phyloP scores from a whole-genome alignment of 2,797 vertebrate species.

The Peromyscus aztecus region DNA sequence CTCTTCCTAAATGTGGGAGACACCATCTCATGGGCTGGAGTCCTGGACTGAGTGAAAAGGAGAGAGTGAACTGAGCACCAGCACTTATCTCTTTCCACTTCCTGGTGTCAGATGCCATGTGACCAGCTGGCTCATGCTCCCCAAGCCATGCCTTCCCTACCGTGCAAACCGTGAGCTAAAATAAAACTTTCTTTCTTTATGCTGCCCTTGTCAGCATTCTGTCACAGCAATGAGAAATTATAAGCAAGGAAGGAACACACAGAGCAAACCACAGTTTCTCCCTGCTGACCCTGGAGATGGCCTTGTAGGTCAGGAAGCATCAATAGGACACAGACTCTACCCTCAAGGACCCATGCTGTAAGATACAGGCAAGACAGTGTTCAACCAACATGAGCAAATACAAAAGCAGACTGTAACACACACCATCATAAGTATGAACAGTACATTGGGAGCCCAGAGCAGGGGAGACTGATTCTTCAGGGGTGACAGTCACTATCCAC shows the following conservation, averaged over 20 bases:
- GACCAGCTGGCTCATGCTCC: background rate
- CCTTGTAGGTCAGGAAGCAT: background rate
- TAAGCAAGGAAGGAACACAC: background rate
- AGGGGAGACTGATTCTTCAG: background rate
- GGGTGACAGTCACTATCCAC: background rate
- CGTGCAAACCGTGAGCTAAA: background rate
- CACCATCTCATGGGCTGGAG: background rate
- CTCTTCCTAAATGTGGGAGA: background rate
- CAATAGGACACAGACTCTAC: background rate
- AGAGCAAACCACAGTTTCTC: background rate
- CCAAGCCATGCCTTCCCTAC: no score
- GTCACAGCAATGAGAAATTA: background rate
- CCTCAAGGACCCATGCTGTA: background rate
- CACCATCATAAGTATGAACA: fast-evolving
- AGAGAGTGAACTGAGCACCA: no score
- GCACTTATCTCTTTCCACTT: background rate
- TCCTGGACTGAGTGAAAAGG: background rate
- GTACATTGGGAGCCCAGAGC: background rate
- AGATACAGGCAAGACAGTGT: background rate
- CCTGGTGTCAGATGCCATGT: background rate
- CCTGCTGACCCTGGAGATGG: background rate
- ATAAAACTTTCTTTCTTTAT: background rate
- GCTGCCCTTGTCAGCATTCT: background rate
- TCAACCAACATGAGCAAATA: background rate
- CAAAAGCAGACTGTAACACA: background rate